Percentiles rank a stretch among this genome's conserved stretches.
Conservation (phyloP, 1,140 invertebrate genomes). For the Drosophila nebulosa region DNA sequence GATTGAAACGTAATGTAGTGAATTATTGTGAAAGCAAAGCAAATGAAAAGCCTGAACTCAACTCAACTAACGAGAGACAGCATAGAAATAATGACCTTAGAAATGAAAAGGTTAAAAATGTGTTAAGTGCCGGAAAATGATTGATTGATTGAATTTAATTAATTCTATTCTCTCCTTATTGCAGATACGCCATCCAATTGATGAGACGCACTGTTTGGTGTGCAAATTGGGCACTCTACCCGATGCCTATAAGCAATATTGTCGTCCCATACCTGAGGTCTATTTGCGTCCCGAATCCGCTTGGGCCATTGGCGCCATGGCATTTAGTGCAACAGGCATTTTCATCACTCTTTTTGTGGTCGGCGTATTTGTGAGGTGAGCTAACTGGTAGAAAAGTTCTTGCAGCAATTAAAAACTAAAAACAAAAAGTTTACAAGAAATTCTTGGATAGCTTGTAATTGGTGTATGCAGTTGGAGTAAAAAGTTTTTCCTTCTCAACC, state of each 20-base stretch:
- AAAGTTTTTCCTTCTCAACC: not conserved
- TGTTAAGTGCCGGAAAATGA: not conserved
- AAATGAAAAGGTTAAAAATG: not conserved
- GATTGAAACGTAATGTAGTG: conserved; percentile 61
- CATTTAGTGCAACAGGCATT: conserved; percentile 89
- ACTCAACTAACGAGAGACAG: not conserved
- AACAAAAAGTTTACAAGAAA: conserved; percentile 8
- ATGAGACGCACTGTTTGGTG: conserved; percentile 91
- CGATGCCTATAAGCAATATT: conserved; percentile 87
- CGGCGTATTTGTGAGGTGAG: conserved; percentile 84
- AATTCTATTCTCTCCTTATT: not conserved
- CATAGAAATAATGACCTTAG: too few relatives aligned
- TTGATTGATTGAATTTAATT: not conserved
- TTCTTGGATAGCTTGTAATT: not conserved
- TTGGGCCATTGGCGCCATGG: conserved; percentile 95
- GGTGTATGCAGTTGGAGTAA: conserved; percentile 4
- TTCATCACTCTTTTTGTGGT: conserved; percentile 87
- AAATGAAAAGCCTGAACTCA: not conserved
- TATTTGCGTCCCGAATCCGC: conserved; percentile 90
- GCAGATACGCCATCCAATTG: conserved; percentile 88
- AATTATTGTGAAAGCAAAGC: conserved; percentile 37
- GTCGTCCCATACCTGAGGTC: conserved; percentile 90
- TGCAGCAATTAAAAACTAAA: conserved; percentile 61
- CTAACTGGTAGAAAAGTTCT: not conserved
- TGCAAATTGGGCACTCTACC: conserved; percentile 92